Evolutionary conservation across 1,140 invertebrate species (phyloP).

Genomic region (Xylocopa sonorina): DNA sequence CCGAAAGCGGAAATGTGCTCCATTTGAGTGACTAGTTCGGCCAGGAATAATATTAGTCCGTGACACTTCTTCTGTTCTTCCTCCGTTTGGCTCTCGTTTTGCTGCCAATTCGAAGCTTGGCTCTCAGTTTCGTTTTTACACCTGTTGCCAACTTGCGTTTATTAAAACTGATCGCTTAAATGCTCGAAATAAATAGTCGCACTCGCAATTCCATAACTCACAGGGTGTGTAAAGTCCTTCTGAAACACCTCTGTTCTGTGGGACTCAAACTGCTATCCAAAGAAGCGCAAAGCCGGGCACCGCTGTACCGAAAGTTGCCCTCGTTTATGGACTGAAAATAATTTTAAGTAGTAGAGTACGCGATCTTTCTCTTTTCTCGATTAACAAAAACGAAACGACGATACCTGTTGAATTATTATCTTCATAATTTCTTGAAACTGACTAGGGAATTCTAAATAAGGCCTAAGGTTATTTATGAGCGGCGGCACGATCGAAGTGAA

Average conservation of each 20-base stretch:
- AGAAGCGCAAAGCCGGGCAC: conserved; percentile 85
- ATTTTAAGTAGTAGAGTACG: conserved; percentile 14
- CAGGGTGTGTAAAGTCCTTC: conserved; percentile 76
- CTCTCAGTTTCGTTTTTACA: conserved; percentile 75
- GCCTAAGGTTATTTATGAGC: conserved; percentile 83
- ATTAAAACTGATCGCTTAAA: conserved; percentile 2
- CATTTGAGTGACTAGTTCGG: conserved; percentile 80
- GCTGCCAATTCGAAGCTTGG: conserved; percentile 68
- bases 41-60: conserved; percentile 78
- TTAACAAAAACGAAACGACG: background rate
- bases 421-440: conserved; percentile 83
- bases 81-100: conserved; percentile 65
- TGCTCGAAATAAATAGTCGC: background rate
- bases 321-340: conserved; percentile 84
- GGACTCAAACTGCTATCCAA: conserved; percentile 75
- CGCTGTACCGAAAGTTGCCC: conserved; percentile 86
- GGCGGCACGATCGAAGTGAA: conserved; percentile 83
- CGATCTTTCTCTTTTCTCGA: background rate
- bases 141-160: conserved; percentile 55
- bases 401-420: conserved; percentile 84
- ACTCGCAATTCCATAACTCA: conserved; percentile 60
- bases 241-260: conserved; percentile 78
- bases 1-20: conserved; percentile 67
- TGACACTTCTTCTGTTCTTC: conserved; percentile 77
- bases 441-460: conserved; percentile 80